Percentiles rank a stretch among this genome's conserved stretches.
Evolutionary conservation across 2,888 invertebrate species (phyloP).

Genomic region (Linnaemya vulpina): DNA sequence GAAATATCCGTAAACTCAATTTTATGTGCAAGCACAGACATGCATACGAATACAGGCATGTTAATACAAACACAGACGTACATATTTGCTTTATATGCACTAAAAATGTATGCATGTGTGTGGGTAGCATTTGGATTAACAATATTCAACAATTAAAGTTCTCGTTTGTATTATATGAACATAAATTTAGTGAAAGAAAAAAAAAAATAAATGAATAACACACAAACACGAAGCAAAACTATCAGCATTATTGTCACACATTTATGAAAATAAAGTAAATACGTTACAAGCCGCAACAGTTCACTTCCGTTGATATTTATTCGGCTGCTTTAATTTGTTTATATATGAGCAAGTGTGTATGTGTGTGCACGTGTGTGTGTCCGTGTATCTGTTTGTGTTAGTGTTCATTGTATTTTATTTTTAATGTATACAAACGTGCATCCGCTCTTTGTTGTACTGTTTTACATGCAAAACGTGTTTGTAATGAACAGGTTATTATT

Average conservation of each 20-base stretch:
- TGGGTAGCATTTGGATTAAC: not conserved
- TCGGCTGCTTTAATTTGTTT: constrained; percentile 44
- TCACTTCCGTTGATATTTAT: constrained; percentile 75
- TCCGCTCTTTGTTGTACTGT: constrained; percentile 45
- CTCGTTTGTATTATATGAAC: constrained; percentile 16
- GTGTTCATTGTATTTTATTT: constrained; percentile 71
- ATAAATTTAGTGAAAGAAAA: constrained; percentile 9
- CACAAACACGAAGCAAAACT: constrained; percentile 14
- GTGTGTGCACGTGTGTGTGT: constrained; percentile 12
- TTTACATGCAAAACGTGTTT: constrained; percentile 25
- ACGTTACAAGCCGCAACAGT: constrained; percentile 74
- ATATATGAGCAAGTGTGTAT: not conserved
- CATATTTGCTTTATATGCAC: not conserved
- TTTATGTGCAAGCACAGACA: not conserved
- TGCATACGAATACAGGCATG: not conserved
- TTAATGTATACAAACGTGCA: constrained; percentile 51
- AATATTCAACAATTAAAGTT: constrained; percentile 26
- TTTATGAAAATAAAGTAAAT: constrained; percentile 71
- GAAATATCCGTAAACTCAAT: constrained; percentile 18
- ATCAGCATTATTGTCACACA: constrained; percentile 65
- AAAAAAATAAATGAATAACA: constrained; percentile 24
- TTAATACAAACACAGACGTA: not conserved
- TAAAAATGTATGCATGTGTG: not conserved
- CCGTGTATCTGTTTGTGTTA: constrained; percentile 15
- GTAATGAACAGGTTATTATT: constrained; percentile 59